Evolutionary conservation across 2,888 invertebrate genomes (phyloP).

Genomic region (Zaprionus obscuricornis): DNA sequence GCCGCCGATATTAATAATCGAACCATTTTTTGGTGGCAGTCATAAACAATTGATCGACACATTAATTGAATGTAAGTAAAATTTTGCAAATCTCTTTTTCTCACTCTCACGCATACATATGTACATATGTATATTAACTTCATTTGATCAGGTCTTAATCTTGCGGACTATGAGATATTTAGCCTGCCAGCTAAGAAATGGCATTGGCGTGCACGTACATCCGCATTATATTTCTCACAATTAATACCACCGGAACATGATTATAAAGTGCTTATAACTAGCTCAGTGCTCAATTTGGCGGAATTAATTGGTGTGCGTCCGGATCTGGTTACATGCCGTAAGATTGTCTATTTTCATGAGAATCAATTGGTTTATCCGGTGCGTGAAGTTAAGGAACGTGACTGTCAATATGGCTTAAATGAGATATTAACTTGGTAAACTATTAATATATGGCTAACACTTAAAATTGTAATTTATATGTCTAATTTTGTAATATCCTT

Average conservation of each 20-base stretch:
- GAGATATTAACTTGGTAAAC: constrained; percentile 88
- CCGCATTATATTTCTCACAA: constrained; percentile 87
- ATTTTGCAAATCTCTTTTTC: too few relatives aligned
- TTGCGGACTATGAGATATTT: constrained; percentile 83
- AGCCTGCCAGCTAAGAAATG: constrained; percentile 89
- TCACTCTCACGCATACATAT: too few relatives aligned
- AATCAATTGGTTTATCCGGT: constrained; percentile 90
- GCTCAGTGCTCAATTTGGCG: constrained; percentile 88
- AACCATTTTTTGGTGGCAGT: constrained; percentile 90
- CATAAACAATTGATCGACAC: constrained; percentile 88
- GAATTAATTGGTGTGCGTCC: constrained; percentile 88
- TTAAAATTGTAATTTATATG: background rate
- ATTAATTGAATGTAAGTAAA: constrained; percentile 81
- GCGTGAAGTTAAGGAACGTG: constrained; percentile 86
- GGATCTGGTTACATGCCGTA: constrained; percentile 85
- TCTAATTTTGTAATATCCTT: constrained; percentile 14
- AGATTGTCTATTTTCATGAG: constrained; percentile 91
- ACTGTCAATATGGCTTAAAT: constrained; percentile 91
- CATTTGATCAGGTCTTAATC: constrained; percentile 77
- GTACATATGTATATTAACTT: too few relatives aligned
- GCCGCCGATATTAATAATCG: constrained; percentile 85
- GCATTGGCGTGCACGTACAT: constrained; percentile 90
- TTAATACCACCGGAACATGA: constrained; percentile 85
- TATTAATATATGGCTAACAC: too few relatives aligned
- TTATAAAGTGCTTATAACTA: constrained; percentile 86